phyloP scores from a whole-genome alignment of 1,140 invertebrate genomes.

The Heterodera schachtii region DNA sequence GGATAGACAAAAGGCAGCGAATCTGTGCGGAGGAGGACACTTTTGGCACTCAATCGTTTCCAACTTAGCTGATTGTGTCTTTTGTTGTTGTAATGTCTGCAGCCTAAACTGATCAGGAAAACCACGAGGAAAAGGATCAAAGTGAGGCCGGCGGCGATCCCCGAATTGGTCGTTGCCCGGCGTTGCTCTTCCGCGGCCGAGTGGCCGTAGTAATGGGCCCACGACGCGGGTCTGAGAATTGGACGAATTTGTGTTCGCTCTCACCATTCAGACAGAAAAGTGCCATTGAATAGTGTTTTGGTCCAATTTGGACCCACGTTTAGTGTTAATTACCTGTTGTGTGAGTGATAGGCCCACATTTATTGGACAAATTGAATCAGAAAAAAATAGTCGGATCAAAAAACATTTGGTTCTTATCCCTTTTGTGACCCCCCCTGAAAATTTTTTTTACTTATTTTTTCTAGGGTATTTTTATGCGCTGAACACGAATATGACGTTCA shows the following conservation, averaged over 20 bases:
- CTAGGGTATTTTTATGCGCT: no score
- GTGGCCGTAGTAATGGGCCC: constrained; percentile 62
- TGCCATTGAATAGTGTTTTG: no score
- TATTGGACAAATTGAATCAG: background rate
- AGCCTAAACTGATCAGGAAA: constrained; percentile 61
- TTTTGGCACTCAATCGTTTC: background rate
- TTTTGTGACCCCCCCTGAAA: no score
- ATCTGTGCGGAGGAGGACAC: background rate
- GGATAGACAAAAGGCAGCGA: background rate
- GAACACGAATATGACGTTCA: no score
- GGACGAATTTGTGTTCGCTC: no score
- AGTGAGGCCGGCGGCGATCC: constrained; percentile 60
- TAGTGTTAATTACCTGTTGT: constrained; percentile 1
- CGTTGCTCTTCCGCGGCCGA: constrained; percentile 36
- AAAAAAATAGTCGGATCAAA: background rate
- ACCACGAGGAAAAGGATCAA: constrained; percentile 58
- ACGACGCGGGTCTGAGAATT: constrained; percentile 54
- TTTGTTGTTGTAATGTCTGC: constrained; percentile 54
- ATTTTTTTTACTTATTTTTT: no score
- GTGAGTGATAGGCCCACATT: constrained; percentile 55
- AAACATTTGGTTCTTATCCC: no score
- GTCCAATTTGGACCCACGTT: no score
- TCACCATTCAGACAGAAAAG: no score
- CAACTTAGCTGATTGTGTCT: constrained; percentile 22
- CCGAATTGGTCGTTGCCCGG: constrained; percentile 53